Conservation (phyloP, 2,113 vertebrate species). For the Ovis canadensis region DNA sequence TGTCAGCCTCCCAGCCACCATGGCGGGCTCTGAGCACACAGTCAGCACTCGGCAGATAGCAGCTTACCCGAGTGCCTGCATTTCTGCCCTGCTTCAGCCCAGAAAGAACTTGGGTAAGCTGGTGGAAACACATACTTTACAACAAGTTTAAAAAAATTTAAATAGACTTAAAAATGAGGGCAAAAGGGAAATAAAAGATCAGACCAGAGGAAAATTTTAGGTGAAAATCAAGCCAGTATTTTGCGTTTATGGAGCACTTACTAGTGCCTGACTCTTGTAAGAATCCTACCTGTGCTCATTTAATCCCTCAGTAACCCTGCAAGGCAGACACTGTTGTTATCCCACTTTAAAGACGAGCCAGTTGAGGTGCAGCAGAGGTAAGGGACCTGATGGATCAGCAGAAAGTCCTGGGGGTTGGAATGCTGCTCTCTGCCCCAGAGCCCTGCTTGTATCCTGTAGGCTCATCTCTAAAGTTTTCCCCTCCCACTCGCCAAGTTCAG, state of each 20-base stretch:
- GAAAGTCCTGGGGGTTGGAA: not conserved
- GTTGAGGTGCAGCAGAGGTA: not conserved
- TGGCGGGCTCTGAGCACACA: not conserved
- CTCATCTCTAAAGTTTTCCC: not conserved
- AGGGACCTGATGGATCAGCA: accelerated
- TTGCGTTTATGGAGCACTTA: not conserved
- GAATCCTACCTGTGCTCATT: not conserved
- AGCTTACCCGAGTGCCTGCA: accelerated
- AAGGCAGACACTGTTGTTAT: not conserved
- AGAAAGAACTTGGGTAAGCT: not conserved
- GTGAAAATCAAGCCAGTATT: not conserved
- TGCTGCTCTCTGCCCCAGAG: not conserved
- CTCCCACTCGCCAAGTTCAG: not conserved
- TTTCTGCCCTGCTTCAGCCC: not conserved
- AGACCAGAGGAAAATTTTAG: not conserved
- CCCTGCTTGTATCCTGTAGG: too few species aligned
- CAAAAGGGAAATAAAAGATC: not conserved
- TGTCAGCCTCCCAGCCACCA: too few species aligned
- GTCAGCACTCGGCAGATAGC: not conserved
- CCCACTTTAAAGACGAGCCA: not conserved
- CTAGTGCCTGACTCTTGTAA: not conserved
- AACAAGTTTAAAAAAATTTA: not conserved
- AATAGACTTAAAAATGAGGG: not conserved
- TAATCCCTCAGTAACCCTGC: not conserved
- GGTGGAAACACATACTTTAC: not conserved